Evolutionary conservation across 1,140 invertebrate species (phyloP), one percentile per base, ranked within the genome.

Genomic region (Adelges cooleyi): DNA sequence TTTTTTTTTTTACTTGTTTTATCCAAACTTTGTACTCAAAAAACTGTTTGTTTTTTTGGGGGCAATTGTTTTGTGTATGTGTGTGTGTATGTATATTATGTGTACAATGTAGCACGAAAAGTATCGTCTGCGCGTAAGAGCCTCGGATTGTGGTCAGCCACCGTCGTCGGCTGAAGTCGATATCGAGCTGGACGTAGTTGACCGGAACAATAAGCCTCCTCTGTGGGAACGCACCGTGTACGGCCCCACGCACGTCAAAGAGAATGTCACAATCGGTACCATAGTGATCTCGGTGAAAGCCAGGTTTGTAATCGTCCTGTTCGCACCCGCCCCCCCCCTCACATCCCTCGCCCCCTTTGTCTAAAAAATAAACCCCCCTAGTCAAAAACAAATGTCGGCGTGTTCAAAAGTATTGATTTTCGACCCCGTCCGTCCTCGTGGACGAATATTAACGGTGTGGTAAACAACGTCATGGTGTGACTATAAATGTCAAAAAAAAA

Each of bases 221-320:
- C 83, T 92, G 77, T 95, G 91, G 91, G 89, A 94, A 82, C 82
- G 83, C 78, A 84, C 81, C 79, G 83, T 90, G 80, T 95, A 95
- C 84, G 90, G 90, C 80, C 90, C 90, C 80, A 91, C 91, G 82
- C 86, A 87, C 84, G 89, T 95, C 83, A 87, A 87, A 84, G 92
- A 95, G 88, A 94, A 94, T 87, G 89, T 93, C 83, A 92, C 89
- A 84, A 89, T 94, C 82, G 90, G 92, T 85, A 92, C 90, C 80
- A 86, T 90, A 84, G 90, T 95, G 83, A 92, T 89, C 80, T 87
- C 90, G 80, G 85, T 94, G 77, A 94, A 92, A 86, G 91, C 91
- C 82, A 92, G 90, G 90, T 93, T 91, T 87, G 89, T 92, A 89
- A 87, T 77, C 78, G 75, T n/a, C 20, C 65, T 36, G 38, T 15